Evolutionary conservation across 2,888 invertebrate species (phyloP).

Genomic region (Chrysolina haemoptera): DNA sequence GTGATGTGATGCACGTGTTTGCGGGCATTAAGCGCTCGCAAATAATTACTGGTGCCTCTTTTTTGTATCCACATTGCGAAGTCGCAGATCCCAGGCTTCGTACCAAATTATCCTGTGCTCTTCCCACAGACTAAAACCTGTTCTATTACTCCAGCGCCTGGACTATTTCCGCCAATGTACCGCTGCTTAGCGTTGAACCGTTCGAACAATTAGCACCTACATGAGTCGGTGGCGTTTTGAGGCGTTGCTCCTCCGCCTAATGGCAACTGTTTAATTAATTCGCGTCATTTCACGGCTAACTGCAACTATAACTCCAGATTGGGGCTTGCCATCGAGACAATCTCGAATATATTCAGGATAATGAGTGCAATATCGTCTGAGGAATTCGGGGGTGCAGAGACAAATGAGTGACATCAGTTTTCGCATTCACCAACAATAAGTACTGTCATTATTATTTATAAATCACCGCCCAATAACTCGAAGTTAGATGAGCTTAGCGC

Average conservation of each 20-base stretch:
- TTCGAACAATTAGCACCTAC: background rate
- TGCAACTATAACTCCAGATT: conserved; percentile 7
- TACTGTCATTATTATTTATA: too few species aligned
- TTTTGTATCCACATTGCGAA: too few species aligned
- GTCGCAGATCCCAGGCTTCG: too few species aligned
- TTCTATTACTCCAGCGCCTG: background rate
- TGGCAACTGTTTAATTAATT: conserved; percentile 11
- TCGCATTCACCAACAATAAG: background rate
- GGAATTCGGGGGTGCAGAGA: conserved; percentile 1
- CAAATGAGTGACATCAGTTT: conserved; percentile 5
- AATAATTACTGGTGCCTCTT: too few species aligned
- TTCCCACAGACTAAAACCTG: too few species aligned
- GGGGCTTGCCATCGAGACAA: conserved; percentile 4
- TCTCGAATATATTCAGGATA: background rate
- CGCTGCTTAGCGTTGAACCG: background rate
- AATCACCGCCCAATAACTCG: too few species aligned
- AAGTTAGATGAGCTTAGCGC: too few species aligned
- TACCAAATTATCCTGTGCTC: too few species aligned
- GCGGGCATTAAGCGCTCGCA: too few species aligned
- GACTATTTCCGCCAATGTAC: background rate
- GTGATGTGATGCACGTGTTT: too few species aligned
- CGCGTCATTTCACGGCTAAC: background rate
- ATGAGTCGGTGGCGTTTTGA: background rate
- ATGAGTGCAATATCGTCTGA: conserved; percentile 7
- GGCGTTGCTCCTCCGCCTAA: background rate